phyloP scores from a whole-genome alignment of 2,797 vertebrate genomes.

The Iguana delicatissima region DNA sequence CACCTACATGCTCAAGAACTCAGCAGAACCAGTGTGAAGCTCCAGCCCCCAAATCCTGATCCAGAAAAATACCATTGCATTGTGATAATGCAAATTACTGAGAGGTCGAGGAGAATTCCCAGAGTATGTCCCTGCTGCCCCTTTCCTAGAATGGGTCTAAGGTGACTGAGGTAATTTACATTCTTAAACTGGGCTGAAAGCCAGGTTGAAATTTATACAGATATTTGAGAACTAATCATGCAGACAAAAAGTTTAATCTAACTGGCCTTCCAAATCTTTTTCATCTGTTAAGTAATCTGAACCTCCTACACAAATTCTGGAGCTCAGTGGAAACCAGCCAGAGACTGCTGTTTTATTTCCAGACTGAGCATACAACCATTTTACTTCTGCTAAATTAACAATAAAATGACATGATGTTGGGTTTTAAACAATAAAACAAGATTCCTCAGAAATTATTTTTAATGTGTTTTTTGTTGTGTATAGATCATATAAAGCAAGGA shows the following conservation, averaged over 20 bases:
- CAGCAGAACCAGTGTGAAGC: not conserved
- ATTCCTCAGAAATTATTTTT: not conserved
- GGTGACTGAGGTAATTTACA: not conserved
- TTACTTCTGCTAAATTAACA: not conserved
- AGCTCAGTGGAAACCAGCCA: conserved; percentile 7
- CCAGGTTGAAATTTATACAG: not conserved
- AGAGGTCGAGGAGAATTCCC: not conserved
- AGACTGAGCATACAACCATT: not conserved
- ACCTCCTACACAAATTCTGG: conserved; percentile 37
- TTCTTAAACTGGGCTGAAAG: not conserved
- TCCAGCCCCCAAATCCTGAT: not conserved
- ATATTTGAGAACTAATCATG: conserved; percentile 2
- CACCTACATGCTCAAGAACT: not conserved
- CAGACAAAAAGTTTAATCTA: conserved; percentile 6
- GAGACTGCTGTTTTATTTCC: not conserved
- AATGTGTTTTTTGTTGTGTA: too few species aligned
- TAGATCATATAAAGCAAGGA: too few species aligned
- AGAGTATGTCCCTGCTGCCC: not conserved
- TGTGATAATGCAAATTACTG: not conserved
- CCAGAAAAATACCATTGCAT: not conserved
- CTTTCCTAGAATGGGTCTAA: not conserved
- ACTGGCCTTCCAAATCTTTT: not conserved
- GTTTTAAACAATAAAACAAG: too few species aligned
- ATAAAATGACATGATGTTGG: not conserved
- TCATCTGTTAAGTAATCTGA: conserved; percentile 34